Evolutionary conservation across 2,888 invertebrate genomes (phyloP), one percentile per base, ranked within the genome.

Genomic region (Norana najaformis): DNA sequence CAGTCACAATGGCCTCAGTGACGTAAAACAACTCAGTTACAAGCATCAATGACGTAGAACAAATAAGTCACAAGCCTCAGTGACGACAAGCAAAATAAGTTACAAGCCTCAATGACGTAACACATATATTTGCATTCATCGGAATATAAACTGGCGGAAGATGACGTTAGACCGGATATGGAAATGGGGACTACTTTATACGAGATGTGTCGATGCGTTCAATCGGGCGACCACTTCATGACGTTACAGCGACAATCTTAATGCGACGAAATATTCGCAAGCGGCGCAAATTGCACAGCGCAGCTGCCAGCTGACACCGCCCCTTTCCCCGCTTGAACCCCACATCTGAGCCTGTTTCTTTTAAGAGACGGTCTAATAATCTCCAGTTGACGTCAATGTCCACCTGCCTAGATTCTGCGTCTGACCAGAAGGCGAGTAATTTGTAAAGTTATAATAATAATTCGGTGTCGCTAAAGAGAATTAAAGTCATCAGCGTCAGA

Each of bases 211-310:
- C 11, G n/a, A 8, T n/a, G 69, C n/a, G n/a, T 69, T n/a, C 69
- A 8, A 16, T n/a, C 4, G n/a, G 30, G 6, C 69, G n/a, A 8
- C 69, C 69, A 69, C n/a, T 69, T n/a, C n/a, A 69, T 8, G 69
- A n/a, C n/a, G n/a, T 69, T 69, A 69, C 69, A n/a, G 11, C 69
- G 69, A 47, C 47, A 69, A n/a, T 69, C 69, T 69, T 69, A 69
- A 69, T 69, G 69, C 69, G 69, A 69, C 69, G 69, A 69, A 69
- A 69, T 69, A n/a, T n/a, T 69, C 69, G n/a, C 69, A n/a, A 69
- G 69, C n/a, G 69, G 69, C 11, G n/a, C 69, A 69, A 69, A 69
- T 69, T 69, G 69, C 69, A n/a, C 69, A 13, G 8, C 69, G 2
- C 1, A 69, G 30, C 69, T 16, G 69, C 13, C 16, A 11, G 14